phyloP scores from a whole-genome alignment of 2,113 vertebrate genomes.

The Oryzias curvinotus region DNA sequence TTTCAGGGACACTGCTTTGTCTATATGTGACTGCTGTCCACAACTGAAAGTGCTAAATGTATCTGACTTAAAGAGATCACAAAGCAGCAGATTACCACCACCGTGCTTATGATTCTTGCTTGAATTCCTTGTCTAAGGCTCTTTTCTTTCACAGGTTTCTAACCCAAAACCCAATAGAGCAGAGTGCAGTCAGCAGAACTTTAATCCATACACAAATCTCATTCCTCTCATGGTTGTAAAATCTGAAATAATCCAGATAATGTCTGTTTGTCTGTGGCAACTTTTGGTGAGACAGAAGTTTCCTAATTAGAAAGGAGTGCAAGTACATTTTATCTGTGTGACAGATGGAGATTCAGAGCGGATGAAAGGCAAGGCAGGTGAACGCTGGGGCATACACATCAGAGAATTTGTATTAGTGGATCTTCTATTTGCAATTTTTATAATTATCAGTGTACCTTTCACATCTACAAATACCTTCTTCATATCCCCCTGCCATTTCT shows the following conservation, averaged over 20 bases:
- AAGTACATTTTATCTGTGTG: slow-evolving; percentile 32
- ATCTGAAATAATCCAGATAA: slow-evolving; percentile 62
- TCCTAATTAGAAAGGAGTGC: slow-evolving; percentile 56
- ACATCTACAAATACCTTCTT: slow-evolving; percentile 62
- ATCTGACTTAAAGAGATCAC: slow-evolving; percentile 64
- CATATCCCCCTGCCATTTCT: slow-evolving; percentile 76
- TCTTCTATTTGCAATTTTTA: slow-evolving; percentile 69
- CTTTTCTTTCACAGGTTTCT: slow-evolving; percentile 52
- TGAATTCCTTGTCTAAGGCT: slow-evolving; percentile 17
- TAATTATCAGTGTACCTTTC: slow-evolving; percentile 77
- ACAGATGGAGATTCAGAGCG: neutral
- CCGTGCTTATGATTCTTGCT: slow-evolving; percentile 25
- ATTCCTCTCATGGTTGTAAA: slow-evolving; percentile 56
- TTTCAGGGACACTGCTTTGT: slow-evolving; percentile 63
- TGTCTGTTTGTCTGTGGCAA: slow-evolving; percentile 56
- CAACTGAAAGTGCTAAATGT: slow-evolving; percentile 57
- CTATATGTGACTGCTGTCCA: slow-evolving; percentile 60
- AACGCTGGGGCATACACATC: slow-evolving; percentile 44
- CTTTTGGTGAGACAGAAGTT: slow-evolving; percentile 45
- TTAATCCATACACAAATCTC: slow-evolving; percentile 64
- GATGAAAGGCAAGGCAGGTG: slow-evolving; percentile 27
- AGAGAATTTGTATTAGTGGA: slow-evolving; percentile 61
- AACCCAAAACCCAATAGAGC: slow-evolving; percentile 31
- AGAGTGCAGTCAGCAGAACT: slow-evolving; percentile 49
- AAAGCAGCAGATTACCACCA: slow-evolving; percentile 37